These are phyloP conservation scores for Drosophila lutescens DNA, from an alignment of 2,888 invertebrate species.

Conservation along the genomic window DNA sequence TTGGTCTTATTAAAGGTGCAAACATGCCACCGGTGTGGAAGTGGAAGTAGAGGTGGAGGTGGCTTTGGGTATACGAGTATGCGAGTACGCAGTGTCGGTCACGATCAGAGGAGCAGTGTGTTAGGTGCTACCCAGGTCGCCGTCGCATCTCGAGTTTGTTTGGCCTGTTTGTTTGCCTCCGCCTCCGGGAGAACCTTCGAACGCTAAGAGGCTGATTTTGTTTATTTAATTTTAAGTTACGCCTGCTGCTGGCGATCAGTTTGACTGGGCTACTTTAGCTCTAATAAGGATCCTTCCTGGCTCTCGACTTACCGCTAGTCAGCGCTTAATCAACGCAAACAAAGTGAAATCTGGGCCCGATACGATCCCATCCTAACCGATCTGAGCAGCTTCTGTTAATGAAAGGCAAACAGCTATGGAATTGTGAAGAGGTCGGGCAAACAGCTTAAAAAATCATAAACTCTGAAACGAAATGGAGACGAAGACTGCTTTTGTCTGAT, in stretches of 20 bases:
- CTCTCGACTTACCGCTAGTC: slow-evolving; percentile 53
- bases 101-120: slow-evolving; percentile 61
- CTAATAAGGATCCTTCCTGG: slow-evolving; percentile 61
- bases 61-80: not conserved
- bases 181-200: slow-evolving; percentile 49
- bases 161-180: slow-evolving; percentile 66
- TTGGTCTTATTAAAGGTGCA: slow-evolving; percentile 81
- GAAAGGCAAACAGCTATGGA: slow-evolving; percentile 69
- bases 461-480: slow-evolving; percentile 48
- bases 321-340: slow-evolving; percentile 70
- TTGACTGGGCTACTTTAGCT: slow-evolving; percentile 57
- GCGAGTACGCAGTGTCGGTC: slow-evolving; percentile 53
- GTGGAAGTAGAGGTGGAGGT: slow-evolving; percentile 24
- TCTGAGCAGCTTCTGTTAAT: slow-evolving; percentile 69
- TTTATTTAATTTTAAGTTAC: slow-evolving; percentile 73
- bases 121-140: slow-evolving; percentile 57
- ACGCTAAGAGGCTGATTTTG: slow-evolving; percentile 52
- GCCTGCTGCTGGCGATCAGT: slow-evolving; percentile 53
- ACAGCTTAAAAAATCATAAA: slow-evolving; percentile 79
- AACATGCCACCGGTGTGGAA: slow-evolving; percentile 79
- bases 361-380: slow-evolving; percentile 19
- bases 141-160: slow-evolving; percentile 61
- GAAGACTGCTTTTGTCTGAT: slow-evolving; percentile 36
- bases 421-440: slow-evolving; percentile 68
- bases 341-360: slow-evolving; percentile 21